Evolutionary conservation across 2,888 invertebrate genomes (phyloP).

Genomic region (Ochlodes sylvanus): DNA sequence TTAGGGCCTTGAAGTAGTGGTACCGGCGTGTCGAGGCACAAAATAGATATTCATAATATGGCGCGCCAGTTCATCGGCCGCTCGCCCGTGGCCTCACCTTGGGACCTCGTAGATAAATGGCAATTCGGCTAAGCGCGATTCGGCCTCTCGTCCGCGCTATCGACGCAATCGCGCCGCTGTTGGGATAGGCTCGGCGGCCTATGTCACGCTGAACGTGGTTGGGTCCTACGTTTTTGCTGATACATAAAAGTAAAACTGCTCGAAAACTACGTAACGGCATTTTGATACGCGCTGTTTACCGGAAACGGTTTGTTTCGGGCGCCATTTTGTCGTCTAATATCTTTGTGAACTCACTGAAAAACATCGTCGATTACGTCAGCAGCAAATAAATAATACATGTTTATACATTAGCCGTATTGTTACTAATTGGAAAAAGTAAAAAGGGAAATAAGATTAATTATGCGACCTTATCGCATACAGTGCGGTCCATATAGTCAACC

Average conservation of each 20-base stretch:
- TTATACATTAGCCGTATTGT: too few species aligned
- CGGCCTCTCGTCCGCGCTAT: constrained; percentile 42
- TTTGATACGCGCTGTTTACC: background rate
- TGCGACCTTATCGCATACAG: too few species aligned
- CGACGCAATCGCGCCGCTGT: constrained; percentile 54
- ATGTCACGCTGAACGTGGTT: constrained; percentile 13
- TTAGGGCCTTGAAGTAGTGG: constrained; percentile 48
- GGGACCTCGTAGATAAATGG: constrained; percentile 71
- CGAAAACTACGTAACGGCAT: background rate
- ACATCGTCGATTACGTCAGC: too few species aligned
- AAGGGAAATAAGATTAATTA: too few species aligned
- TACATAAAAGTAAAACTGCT: background rate
- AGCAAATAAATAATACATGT: too few species aligned
- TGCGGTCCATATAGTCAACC: too few species aligned
- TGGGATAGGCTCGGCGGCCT: constrained; percentile 60
- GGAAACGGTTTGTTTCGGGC: too few species aligned
- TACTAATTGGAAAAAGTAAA: too few species aligned
- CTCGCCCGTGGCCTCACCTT: constrained; percentile 78
- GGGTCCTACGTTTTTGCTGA: background rate
- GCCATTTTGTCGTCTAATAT: too few species aligned
- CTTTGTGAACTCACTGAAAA: too few species aligned
- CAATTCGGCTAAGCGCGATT: constrained; percentile 59
- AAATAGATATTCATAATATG: constrained; percentile 71
- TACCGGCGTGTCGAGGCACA: constrained; percentile 48
- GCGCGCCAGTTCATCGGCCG: constrained; percentile 69